These are phyloP conservation scores for Elmis aenea DNA, from an alignment of 2,888 invertebrate species.

Conservation along the genomic window DNA sequence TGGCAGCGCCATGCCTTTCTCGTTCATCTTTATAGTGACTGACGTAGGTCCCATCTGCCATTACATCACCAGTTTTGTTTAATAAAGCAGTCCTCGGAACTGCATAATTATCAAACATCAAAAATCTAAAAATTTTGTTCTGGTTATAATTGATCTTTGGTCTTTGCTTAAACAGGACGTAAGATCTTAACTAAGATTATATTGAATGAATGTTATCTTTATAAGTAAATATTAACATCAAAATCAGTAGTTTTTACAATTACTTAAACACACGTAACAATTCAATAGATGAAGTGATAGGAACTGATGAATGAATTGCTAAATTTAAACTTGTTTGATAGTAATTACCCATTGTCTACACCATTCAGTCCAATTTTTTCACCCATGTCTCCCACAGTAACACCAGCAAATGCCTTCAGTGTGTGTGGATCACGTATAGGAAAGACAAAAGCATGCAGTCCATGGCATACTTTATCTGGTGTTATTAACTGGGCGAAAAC, in stretches of 20 bases:
- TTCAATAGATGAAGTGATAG: no score
- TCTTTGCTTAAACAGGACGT: no score
- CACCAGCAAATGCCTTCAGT: constrained; percentile 71
- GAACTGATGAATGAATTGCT: no score
- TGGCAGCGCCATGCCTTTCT: constrained; percentile 75
- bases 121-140: constrained; percentile 68
- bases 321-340: no score
- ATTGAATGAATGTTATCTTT: no score
- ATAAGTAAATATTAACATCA: no score
- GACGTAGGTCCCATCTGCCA: constrained; percentile 79
- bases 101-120: constrained; percentile 80
- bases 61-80: constrained; percentile 86
- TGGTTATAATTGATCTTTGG: no score
- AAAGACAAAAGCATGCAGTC: constrained; percentile 84
- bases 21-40: constrained; percentile 84
- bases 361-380: constrained; percentile 89
- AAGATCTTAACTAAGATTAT: no score
- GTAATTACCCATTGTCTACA: constrained; percentile 81
- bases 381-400: constrained; percentile 89
- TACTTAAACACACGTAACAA: no score
- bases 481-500: constrained; percentile 87
- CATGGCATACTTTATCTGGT: constrained; percentile 72
- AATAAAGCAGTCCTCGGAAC: constrained; percentile 80
- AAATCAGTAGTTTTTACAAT: no score
- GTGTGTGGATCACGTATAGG: constrained; percentile 77